A percentile compares a stretch with the other conserved stretches of the same genome.
Evolutionary conservation across 2,113 vertebrate genomes (phyloP).

Genomic region (Campylorhamphus procurvoides): DNA sequence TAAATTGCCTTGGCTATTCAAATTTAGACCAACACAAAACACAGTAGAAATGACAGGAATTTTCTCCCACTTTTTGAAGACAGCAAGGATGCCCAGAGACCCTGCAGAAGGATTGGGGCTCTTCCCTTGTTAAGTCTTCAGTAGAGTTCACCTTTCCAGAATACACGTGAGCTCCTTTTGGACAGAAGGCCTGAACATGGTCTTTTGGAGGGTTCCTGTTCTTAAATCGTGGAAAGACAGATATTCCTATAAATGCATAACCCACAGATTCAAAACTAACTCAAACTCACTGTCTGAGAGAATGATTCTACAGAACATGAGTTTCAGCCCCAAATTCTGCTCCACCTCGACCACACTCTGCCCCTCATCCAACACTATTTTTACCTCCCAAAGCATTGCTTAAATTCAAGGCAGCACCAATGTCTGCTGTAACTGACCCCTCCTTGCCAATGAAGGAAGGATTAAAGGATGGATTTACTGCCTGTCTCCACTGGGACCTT

Average conservation of each 20-base stretch:
- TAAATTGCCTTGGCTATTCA: slow-evolving; percentile 26
- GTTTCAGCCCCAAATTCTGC: neutral
- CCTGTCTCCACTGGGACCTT: neutral
- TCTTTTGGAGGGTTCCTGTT: neutral
- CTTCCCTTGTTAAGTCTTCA: neutral
- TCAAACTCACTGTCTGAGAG: rapidly evolving
- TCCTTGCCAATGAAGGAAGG: neutral
- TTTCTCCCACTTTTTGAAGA: neutral
- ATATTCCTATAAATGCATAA: neutral
- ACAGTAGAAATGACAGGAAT: neutral
- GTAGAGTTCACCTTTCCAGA: neutral
- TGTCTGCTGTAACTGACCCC: neutral
- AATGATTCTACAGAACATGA: rapidly evolving
- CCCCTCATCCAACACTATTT: neutral
- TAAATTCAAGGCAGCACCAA: neutral
- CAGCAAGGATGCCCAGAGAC: neutral
- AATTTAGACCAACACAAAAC: slow-evolving; percentile 31
- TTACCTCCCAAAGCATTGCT: neutral
- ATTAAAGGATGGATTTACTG: neutral
- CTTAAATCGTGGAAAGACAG: neutral
- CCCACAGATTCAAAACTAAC: neutral
- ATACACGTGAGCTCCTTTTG: neutral
- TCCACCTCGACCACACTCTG: neutral
- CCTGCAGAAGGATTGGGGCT: rapidly evolving
- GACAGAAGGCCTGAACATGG: neutral